A percentile compares a stretch with the other conserved stretches of the same genome.
Conservation (phyloP, 2,888 invertebrate genomes). For the Brachyptera risi region DNA sequence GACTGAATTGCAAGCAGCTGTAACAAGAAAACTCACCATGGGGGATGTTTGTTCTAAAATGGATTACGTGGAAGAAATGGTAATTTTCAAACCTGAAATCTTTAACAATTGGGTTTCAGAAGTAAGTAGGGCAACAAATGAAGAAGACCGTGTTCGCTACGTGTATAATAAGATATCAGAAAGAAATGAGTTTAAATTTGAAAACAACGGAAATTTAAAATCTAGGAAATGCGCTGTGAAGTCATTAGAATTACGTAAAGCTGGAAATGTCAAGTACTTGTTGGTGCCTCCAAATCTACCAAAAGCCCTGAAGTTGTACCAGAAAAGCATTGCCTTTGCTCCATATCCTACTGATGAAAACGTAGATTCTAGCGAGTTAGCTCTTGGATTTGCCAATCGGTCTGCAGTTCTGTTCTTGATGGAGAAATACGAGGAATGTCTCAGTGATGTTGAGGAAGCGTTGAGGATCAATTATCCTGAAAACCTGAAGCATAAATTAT, state of each 20-base stretch:
- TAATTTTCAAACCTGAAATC: too few relatives aligned
- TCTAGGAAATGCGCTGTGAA: too few relatives aligned
- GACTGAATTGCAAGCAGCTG: too few relatives aligned
- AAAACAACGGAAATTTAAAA: too few relatives aligned
- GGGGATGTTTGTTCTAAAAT: too few relatives aligned
- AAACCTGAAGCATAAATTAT: conserved; percentile 57
- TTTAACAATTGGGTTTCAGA: too few relatives aligned
- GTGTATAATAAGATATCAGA: too few relatives aligned
- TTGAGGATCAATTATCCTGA: conserved; percentile 58
- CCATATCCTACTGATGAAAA: conserved; percentile 39
- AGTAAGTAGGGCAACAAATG: too few relatives aligned
- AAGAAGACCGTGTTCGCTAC: too few relatives aligned
- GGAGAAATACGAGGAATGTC: conserved; percentile 59
- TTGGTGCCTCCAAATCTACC: not conserved
- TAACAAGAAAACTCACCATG: too few relatives aligned
- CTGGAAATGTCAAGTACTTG: not conserved
- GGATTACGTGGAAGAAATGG: too few relatives aligned
- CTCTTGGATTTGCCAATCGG: conserved; percentile 68
- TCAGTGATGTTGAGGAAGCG: conserved; percentile 64
- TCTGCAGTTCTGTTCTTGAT: conserved; percentile 68
- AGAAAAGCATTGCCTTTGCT: conserved; percentile 61
- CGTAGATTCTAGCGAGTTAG: conserved; percentile 53
- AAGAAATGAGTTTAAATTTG: too few relatives aligned
- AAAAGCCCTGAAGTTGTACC: conserved; percentile 52
- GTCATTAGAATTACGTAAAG: conserved; percentile 5